Percentiles rank a stretch among this genome's conserved stretches.
Conservation (phyloP, 1,140 invertebrate species). For the Leptinotarsa texana region DNA sequence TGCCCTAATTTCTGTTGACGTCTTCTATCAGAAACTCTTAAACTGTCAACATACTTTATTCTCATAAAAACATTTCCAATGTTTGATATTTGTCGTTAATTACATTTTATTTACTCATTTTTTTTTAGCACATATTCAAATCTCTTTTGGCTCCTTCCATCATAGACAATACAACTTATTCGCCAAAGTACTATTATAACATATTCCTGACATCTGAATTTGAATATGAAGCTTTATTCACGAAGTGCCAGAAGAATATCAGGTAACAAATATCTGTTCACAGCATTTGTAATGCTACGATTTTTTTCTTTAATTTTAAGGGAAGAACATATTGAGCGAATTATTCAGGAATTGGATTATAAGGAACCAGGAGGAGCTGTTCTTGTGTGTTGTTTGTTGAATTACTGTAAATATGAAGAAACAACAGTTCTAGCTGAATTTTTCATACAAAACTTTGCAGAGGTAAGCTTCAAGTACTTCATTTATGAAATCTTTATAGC, state of each 20-base stretch:
- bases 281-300: not conserved
- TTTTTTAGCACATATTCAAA: slow-evolving; percentile 37
- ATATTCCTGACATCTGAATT: slow-evolving; percentile 35
- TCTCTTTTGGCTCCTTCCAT: slow-evolving; percentile 25
- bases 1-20: no score
- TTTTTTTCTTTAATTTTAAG: not conserved
- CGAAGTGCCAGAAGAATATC: slow-evolving; percentile 32
- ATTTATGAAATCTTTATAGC: no score
- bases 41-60: no score
- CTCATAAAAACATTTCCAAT: no score
- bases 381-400: slow-evolving; percentile 31
- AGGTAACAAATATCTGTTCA: slow-evolving; percentile 23
- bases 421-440: slow-evolving; percentile 30
- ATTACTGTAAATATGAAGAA: slow-evolving; percentile 35
- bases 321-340: slow-evolving; percentile 28
- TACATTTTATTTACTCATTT: no score
- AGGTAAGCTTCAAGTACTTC: slow-evolving; percentile 17
- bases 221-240: slow-evolving; percentile 33
- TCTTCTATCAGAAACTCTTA: no score
- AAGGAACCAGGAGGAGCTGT: slow-evolving; percentile 32
- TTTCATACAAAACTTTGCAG: slow-evolving; percentile 29
- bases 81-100: no score
- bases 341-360: slow-evolving; percentile 31
- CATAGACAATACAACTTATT: slow-evolving; percentile 22
- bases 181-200: slow-evolving; percentile 35